Base-by-base conservation (phyloP, 1,140 invertebrate species). In the Drosophila malerkotliana region DNA sequence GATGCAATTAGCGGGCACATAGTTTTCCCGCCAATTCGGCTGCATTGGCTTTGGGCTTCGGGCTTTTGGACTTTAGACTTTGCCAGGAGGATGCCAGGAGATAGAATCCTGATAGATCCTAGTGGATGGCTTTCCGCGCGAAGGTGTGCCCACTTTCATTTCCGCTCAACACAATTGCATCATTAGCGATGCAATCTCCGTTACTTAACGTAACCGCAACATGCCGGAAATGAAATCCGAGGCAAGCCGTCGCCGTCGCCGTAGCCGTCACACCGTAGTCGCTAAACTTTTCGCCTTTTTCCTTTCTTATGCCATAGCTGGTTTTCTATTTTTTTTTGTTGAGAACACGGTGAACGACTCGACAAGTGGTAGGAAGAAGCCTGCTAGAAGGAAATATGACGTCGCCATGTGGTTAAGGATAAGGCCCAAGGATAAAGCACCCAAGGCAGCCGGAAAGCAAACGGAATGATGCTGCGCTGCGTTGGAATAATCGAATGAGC, bases 141-240 rank as follows among this genome's bases (percentile, higher is more conserved):
- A 9, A 56, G 49, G 48, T 45, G 48, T 37, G 41, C 26, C 83
- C 83, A 83, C 79, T 88, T 87, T 87, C 83, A 87, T 87, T 87
- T 87, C 83, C 83, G 83, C 79, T 61, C 79, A 83, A 87, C 83
- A 87, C 83, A 87, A 87, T 89, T 87, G 83, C 83, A 87, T 87
- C 83, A 87, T 87, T 87, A 87, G 83, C 83, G 83, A 87, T 87
- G 83, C 83, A 87, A 87, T 87, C 83, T 87, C 83, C 83, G 83
- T 88, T 87, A 87, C 82, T 88, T 88, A 87, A 87, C 83, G 83
- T 72, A 87, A 79, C 83, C 83, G 83, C 83, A 88, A 89, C 83
- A 87, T 87, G 79, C 83, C 83, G 83, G 83, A 87, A 87, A 87
- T 87, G 83, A 87, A 87, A 87, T 87, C 83, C 79, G 66, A 85